A percentile compares a stretch with the other conserved stretches of the same genome.
phyloP scores from a whole-genome alignment of 2,113 vertebrate genomes.

The Mobula birostris region DNA sequence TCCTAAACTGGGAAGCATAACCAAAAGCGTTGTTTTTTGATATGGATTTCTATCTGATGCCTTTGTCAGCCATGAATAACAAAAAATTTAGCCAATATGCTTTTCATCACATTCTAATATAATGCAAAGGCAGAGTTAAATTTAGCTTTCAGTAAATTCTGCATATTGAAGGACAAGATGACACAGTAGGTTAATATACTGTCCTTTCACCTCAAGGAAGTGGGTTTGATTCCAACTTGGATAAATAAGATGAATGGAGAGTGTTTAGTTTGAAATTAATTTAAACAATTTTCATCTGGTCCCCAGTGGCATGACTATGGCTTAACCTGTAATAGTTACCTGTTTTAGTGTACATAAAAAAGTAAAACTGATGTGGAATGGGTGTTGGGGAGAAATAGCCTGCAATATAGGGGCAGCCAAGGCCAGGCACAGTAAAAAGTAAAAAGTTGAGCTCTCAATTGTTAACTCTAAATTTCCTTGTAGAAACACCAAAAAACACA shows the following conservation, averaged over 20 bases:
- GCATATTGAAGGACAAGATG: background rate
- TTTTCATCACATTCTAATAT: conserved; percentile 35
- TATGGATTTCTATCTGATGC: conserved; percentile 23
- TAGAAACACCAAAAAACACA: background rate
- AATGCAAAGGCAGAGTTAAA: conserved; percentile 6
- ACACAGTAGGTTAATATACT: conserved; percentile 12
- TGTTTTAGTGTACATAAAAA: background rate
- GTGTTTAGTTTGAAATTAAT: background rate
- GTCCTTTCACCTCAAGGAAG: background rate
- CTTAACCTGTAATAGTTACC: background rate
- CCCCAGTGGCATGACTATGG: background rate
- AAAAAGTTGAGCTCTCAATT: background rate
- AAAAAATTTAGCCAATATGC: conserved; percentile 18
- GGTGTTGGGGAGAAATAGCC: background rate
- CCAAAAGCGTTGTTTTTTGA: conserved; percentile 6
- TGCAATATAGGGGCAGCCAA: background rate
- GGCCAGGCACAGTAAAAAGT: background rate
- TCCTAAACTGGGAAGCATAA: conserved; percentile 2
- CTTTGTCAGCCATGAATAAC: conserved; percentile 21
- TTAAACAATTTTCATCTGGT: background rate
- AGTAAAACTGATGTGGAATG: background rate
- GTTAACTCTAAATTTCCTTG: background rate
- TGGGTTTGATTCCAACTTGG: background rate
- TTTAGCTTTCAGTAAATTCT: background rate
- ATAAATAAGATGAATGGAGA: background rate